Evolutionary conservation across 35 echinoderm and acorn worm genomes (phyloP), one percentile per base, ranked within the genome.

Genomic region (Heliocidaris tuberculata): DNA sequence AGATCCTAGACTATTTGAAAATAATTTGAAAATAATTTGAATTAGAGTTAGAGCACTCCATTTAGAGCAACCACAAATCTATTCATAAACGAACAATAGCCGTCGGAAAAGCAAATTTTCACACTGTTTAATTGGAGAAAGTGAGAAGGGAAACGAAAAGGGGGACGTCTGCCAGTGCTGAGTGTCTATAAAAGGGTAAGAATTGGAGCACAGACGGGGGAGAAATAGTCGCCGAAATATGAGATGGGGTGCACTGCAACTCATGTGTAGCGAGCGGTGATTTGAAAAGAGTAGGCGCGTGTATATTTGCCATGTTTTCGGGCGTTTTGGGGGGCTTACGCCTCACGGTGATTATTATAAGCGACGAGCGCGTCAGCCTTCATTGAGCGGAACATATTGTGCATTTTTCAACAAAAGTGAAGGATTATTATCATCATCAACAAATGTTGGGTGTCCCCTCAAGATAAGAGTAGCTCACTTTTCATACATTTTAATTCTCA

Each of bases 31-130:
- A 78, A 78, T 7, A 7, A 78, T 78, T 7, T 6, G 27, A 78
- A 21, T 27, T 0, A 78, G 65, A 27, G 65, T 78, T n/a, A 21
- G 65, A 56, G 65, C 65, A 78, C 24, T n/a, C 27, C 65, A 78
- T n/a, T 78, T 5, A 27, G 27, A 78, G 27, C 27, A n/a, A 78
- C 5, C 65, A 78, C 27, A 21, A 78, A 19, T 78, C 27, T 78
- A 78, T 78, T 78, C 21, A 78, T 24, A n/a, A 78, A 78, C 65
- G 65, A 78, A 78, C 65, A 78, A 78, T 78, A 78, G 65, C 65
- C 65, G 21, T 78, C 65, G 65, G 65, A 7, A 78, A 78, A 78
- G 65, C 15, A 78, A 78, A 78, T 78, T 78, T 78, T 78, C 65
- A 27, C 65, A 24, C 65, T 7, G 27, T 78, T 56, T 56, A 7